Evolutionary conservation across 2,888 invertebrate genomes (phyloP).

Genomic region (Epiperipatus broadwayi): DNA sequence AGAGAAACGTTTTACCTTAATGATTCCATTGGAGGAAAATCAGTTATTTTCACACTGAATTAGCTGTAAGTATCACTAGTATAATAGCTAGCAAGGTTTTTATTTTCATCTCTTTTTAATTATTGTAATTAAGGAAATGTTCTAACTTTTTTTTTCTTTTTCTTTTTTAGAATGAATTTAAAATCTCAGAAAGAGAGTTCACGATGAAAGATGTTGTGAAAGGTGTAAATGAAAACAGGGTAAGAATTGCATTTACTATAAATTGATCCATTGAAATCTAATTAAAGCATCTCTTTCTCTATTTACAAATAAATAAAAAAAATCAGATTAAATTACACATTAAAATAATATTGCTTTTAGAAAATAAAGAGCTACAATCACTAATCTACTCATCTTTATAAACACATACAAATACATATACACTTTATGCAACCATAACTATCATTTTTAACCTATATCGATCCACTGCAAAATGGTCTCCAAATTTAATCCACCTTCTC

Average conservation of each 20-base stretch:
- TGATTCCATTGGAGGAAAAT: no score
- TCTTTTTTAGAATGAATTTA: conserved; percentile 42
- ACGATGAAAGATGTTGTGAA: conserved; percentile 62
- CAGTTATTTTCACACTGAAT: not conserved
- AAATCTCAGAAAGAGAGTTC: conserved; percentile 54
- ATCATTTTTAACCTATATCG: no score
- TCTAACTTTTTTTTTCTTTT: conserved; percentile 7
- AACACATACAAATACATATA: no score
- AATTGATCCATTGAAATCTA: not conserved
- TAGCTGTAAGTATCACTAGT: conserved; percentile 1
- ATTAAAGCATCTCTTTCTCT: not conserved
- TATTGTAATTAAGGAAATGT: not conserved
- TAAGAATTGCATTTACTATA: conserved; percentile 36
- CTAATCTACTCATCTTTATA: no score
- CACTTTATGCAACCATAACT: no score
- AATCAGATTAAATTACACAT: no score
- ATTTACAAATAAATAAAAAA: no score
- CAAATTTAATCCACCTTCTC: no score
- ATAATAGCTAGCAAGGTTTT: conserved; percentile 1
- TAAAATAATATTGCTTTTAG: no score
- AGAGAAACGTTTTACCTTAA: no score
- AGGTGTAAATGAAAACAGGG: conserved; percentile 56
- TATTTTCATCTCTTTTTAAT: conserved; percentile 11
- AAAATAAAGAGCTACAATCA: no score
- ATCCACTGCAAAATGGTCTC: no score